Evolutionary conservation across 2,888 invertebrate genomes (phyloP), one percentile per base, ranked within the genome.

Genomic region (Thymelicus sylvestris): DNA sequence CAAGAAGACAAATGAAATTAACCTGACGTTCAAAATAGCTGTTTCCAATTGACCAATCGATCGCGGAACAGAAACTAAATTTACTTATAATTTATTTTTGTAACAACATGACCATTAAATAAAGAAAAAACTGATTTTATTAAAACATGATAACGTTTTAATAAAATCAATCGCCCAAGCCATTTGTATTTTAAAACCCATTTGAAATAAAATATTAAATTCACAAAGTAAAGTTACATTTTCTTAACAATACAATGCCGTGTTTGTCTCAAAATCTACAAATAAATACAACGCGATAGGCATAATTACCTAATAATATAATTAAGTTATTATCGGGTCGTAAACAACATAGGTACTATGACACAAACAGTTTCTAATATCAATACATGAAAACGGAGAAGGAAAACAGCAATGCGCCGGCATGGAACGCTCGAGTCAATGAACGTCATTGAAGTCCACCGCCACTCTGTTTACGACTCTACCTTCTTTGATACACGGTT

Each of bases 391-490:
- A 93, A 92, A 92, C 87, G 84, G 89, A 93, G 93, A 93, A 93
- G 93, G 93, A 93, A 93, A 93, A 93, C 91, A 92, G 91, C 90
- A 87, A 88, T 89, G 85, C 88, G 87, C 89, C 91, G 91, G 86
- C 92, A 91, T 91, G 91, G 91, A 92, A 87, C 92, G 91, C 87
- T 88, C 86, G 90, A 92, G 93, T 93, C 93, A 93, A 93, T 87
- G 93, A 93, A 93, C 93, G 93, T 92, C 91, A 93, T 93, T 93
- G 93, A 93, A 86, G 75, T 75, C 71, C 70, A 74, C 66, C 72
- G 71, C 48, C 85, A 81, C 64, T 73, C 78, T 62, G 83, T 78
- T 84, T 74, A 80, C 76, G 73, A 79, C 84, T 81, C 75, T 86
- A 79, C 64, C 0, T 0, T 0, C 8, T 57, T 67, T 47, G 60